These are phyloP conservation scores for Clanis bilineata DNA, from an alignment of 2,888 invertebrate genomes.

Conservation along the genomic window DNA sequence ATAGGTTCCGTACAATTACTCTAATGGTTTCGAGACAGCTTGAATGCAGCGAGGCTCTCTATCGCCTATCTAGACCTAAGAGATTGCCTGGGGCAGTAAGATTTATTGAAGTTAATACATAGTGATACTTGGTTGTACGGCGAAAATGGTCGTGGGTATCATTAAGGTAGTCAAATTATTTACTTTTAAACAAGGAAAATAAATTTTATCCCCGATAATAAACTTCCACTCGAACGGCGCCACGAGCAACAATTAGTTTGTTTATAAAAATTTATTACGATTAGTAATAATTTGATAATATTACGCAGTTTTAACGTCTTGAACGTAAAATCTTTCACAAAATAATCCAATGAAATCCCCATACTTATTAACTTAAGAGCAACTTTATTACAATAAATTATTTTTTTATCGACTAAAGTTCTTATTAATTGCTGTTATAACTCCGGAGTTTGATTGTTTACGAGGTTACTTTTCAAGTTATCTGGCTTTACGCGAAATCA, in stretches of 20 bases:
- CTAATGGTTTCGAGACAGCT: background rate
- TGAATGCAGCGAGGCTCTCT: background rate
- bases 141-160: too few species aligned
- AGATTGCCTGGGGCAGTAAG: background rate
- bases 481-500: conserved; percentile 31
- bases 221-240: too few species aligned
- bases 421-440: conserved; percentile 32
- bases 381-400: conserved; percentile 1
- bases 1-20: background rate
- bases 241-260: too few species aligned
- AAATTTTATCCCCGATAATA: too few species aligned
- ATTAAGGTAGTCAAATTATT: too few species aligned
- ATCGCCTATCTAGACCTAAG: background rate
- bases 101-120: background rate
- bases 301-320: too few species aligned
- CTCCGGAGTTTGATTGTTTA: conserved; percentile 30
- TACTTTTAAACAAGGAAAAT: too few species aligned
- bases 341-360: background rate
- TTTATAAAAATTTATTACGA: too few species aligned
- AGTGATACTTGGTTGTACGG: too few species aligned
- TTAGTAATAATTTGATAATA: too few species aligned
- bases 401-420: conserved; percentile 21
- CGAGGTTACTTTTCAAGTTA: conserved; percentile 34
- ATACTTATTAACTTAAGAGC: background rate
- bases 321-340: background rate